Conservation (phyloP, 1,140 invertebrate species). For the Philopotamus ludificatus region DNA sequence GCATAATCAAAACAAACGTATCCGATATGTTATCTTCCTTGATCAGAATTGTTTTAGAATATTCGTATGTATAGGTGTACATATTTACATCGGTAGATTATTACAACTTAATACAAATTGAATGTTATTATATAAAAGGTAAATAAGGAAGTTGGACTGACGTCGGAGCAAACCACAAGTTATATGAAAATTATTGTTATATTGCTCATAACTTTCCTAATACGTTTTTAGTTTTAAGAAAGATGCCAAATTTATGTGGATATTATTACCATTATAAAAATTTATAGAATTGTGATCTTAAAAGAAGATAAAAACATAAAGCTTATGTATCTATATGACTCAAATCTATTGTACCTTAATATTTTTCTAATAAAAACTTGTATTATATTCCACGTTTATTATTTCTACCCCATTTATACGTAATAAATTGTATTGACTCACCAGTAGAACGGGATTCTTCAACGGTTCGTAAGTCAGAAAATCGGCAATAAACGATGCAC, state of each 20-base stretch:
- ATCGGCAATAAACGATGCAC: conserved; percentile 62
- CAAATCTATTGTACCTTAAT: conserved; percentile 43
- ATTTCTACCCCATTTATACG: neutral
- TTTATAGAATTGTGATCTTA: conserved; percentile 42
- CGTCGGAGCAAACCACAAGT: conserved; percentile 5
- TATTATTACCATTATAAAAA: conserved; percentile 41
- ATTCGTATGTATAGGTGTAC: conserved; percentile 18
- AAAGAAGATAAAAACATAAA: conserved; percentile 39
- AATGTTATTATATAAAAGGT: conserved; percentile 21
- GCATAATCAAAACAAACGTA: conserved; percentile 5
- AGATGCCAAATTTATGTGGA: conserved; percentile 42
- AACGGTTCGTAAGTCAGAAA: conserved; percentile 62
- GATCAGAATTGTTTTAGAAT: conserved; percentile 24
- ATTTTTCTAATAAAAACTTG: conserved; percentile 41
- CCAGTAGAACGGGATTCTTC: conserved; percentile 57
- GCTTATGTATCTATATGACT: conserved; percentile 42
- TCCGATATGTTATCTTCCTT: conserved; percentile 20
- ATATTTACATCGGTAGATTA: conserved; percentile 8
- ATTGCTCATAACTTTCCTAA: neutral
- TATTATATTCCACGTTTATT: conserved; percentile 7
- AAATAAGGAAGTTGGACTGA: conserved; percentile 5
- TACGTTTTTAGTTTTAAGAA: conserved; percentile 21
- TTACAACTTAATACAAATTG: conserved; percentile 19
- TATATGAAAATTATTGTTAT: conserved; percentile 1
- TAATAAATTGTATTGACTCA: conserved; percentile 52